These are phyloP conservation scores for Ophiothrix spiculata DNA, from an alignment of 35 echinoderm and acorn worm genomes.

Conservation along the genomic window DNA sequence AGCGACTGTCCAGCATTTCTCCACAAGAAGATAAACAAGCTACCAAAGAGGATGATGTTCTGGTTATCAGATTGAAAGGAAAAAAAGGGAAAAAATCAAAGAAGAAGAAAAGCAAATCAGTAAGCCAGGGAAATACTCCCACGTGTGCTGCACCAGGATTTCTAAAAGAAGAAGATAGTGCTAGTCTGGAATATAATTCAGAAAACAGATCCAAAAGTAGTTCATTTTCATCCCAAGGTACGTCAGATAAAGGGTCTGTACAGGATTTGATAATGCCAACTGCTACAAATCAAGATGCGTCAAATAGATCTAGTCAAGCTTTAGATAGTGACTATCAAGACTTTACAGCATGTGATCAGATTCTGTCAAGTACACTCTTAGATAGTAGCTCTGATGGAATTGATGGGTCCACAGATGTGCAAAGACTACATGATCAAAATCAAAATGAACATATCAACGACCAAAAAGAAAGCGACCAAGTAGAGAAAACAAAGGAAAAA, in stretches of 20 bases:
- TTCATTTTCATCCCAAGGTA: conserved; percentile 22
- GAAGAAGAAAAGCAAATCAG: conserved; percentile 29
- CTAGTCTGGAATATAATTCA: background rate
- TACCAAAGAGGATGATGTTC: conserved; percentile 24
- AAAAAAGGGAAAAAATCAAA: conserved; percentile 46
- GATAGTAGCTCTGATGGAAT: background rate
- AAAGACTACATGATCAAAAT: background rate
- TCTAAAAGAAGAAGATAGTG: background rate
- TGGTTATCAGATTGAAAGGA: conserved; percentile 51
- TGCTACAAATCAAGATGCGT: background rate
- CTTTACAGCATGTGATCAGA: too few relatives aligned
- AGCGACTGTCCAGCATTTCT: background rate
- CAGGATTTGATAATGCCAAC: background rate
- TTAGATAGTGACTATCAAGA: too few relatives aligned
- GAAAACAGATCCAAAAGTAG: conserved; percentile 7
- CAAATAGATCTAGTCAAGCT: background rate
- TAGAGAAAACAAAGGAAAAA: background rate
- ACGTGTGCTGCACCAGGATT: background rate
- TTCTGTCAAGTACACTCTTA: background rate
- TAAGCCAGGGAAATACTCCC: conserved; percentile 3
- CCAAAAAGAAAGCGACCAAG: background rate
- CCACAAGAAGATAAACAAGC: background rate
- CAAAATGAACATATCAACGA: background rate
- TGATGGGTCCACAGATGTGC: background rate
- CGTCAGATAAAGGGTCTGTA: conserved; percentile 3